Base-by-base conservation (phyloP, 2,113 vertebrate species). In the Carassius carassius region DNA sequence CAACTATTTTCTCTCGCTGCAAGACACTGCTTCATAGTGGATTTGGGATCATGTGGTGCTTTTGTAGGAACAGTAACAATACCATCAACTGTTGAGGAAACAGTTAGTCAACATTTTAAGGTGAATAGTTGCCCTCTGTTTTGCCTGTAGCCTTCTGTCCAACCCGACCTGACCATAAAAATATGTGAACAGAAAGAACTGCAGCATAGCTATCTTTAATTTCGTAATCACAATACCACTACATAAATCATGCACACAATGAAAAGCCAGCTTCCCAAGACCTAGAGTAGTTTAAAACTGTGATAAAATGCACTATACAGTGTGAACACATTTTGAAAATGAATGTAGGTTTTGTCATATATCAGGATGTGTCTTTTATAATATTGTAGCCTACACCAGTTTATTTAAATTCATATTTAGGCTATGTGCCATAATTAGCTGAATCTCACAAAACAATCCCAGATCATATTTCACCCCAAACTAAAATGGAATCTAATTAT, bases 181-280 rank as follows among this genome's bases (percentile, higher is more conserved):
- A 60, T 78, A 85, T 81, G 85, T 86, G 84, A 91, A 87, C 88
- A 89, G 81, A 87, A 85, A 89, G 81, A 87, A 85, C 63, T 82
- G 82, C 84, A 87, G 92, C 90, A 87, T 88, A 86, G 84, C 86
- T 88, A 90, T 85, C 90, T 87, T 90, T 65, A 78, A 63, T 72
- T 88, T 91, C 78, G 90, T 87, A 91, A 92, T 89, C 91, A 94
- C 93, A 92, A 91, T 90, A 94, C 93, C 93, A 92, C 93, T 90
- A 94, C 93, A 93, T 89, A 85, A 84, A 91, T 94, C 93, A 95
- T 94, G 94, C 93, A 94, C 93, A 94, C 91, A 91, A 92, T 92
- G 92, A 93, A 94, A 88, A 94, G 91, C 92, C 91, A 94, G 92
- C 92, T 92, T 94, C 92, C 93, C 92, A 89, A 90, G 88, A 91